Evolutionary conservation across 2,888 invertebrate genomes (phyloP).

Genomic region (Agriopis aurantiaria): DNA sequence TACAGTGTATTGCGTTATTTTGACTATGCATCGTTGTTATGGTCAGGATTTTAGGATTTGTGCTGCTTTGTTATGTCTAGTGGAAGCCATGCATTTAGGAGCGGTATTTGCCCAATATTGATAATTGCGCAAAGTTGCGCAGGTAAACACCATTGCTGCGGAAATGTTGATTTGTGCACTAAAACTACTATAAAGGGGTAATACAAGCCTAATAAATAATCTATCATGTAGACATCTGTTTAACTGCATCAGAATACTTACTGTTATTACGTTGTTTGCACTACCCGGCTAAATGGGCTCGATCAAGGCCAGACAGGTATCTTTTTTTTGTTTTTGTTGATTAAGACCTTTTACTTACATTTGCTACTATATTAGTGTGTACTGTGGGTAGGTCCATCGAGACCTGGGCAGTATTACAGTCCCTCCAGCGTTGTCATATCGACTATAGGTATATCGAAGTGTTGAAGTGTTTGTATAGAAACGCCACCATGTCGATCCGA

Average conservation of each 20-base stretch:
- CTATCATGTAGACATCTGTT: background rate
- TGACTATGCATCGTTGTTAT: constrained; percentile 4
- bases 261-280: background rate
- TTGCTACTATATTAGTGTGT: background rate
- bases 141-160: background rate
- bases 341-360: background rate
- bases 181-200: background rate
- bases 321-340: background rate
- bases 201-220: background rate
- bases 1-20: constrained; percentile 45
- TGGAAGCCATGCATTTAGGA: constrained; percentile 17
- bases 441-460: too few relatives aligned
- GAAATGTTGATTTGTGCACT: background rate
- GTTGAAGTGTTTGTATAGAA: too few relatives aligned
- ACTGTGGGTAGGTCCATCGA: too few relatives aligned
- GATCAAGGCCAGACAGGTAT: background rate
- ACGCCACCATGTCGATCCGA: too few relatives aligned
- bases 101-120: constrained; percentile 21
- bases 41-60: constrained; percentile 31
- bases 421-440: too few relatives aligned
- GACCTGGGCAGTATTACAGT: too few relatives aligned
- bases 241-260: too few relatives aligned
- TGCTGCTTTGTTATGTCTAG: constrained; percentile 46
- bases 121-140: too few relatives aligned
- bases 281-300: background rate